Percentiles rank a stretch among this genome's conserved stretches.
Conservation (phyloP, 1,140 invertebrate genomes). For the Apis dorsata region DNA sequence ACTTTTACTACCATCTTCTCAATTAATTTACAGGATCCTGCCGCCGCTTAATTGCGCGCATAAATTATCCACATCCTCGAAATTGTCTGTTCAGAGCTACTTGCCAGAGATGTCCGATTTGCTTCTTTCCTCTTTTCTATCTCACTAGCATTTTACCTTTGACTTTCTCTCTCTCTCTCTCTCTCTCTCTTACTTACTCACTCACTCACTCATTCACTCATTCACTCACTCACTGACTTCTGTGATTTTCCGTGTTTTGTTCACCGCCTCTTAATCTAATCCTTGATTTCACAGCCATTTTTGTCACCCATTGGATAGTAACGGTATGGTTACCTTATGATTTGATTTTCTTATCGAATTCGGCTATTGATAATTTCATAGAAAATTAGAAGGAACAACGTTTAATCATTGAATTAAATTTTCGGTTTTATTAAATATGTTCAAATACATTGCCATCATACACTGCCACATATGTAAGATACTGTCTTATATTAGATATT, state of each 20-base stretch:
- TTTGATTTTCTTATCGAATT: slow-evolving; percentile 45
- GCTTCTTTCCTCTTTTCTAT: neutral
- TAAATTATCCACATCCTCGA: slow-evolving; percentile 73
- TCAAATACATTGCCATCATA: neutral
- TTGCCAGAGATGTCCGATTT: slow-evolving; percentile 40
- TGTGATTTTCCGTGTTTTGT: neutral
- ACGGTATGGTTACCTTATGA: slow-evolving; percentile 6
- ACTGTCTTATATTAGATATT: neutral
- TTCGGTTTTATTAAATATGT: neutral
- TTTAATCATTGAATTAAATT: neutral
- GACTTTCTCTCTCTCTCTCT: neutral
- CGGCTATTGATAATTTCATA: neutral
- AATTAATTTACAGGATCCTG: slow-evolving; percentile 77
- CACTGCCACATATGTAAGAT: no score
- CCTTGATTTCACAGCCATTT: slow-evolving; percentile 35
- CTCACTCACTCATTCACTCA: neutral
- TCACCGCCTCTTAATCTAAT: neutral
- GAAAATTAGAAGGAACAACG: no score
- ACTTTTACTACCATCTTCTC: slow-evolving; percentile 78
- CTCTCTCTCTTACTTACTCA: neutral
- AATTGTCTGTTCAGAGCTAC: slow-evolving; percentile 59
- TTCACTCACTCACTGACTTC: neutral
- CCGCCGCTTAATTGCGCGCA: slow-evolving; percentile 74
- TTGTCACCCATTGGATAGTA: slow-evolving; percentile 15
- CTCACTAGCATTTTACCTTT: neutral